Base-by-base conservation (phyloP, 2,113 vertebrate genomes). In the Tachysurus fulvidraco region DNA sequence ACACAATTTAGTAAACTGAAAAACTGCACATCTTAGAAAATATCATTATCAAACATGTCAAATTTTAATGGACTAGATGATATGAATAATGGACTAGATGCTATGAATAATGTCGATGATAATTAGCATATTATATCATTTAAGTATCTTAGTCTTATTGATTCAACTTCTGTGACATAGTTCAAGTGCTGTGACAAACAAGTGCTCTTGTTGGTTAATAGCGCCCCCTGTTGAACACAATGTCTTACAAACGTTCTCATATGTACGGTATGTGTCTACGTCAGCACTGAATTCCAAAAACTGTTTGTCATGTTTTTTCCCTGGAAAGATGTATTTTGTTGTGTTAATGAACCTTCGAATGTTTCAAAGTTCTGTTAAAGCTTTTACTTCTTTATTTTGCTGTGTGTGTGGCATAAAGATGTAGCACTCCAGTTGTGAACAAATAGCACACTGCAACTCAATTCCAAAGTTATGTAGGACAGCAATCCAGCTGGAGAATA, bases 371-470 rank as follows among this genome's bases (percentile, higher is more conserved):
- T 30, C 71, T 41, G n/a, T 62, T 54, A 77, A 83, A 73, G 21
- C 16, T 55, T 52, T 54, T 7, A 44, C 7, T 67, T 54, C 13
- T 71, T n/a, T 79, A 79, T 17, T 65, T 69, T 60, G 11, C 25
- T 36, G 36, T 36, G 36, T 36, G 36, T 36, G 36, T 36, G 36
- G 36, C 36, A 36, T 36, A 36, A 36, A 36, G 36, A 1, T 36
- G 36, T 36, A 36, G 36, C 36, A 36, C 2, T 36, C 36, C 36
- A 36, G 36, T 78, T 79, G 59, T 59, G 7, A 41, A 83, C 55
- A 62, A 85, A 73, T 52, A 86, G 44, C 88, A 41, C 54, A 71
- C 80, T 86, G 91, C 88, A 88, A 92, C 69, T 79, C 55, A 86
- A 89, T 81, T 86, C 76, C 41, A 11, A 28, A 85, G 46, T 85